Evolutionary conservation across 2,888 invertebrate species (phyloP), one percentile per base, ranked within the genome.

Genomic region (Agriopis leucophaearia): DNA sequence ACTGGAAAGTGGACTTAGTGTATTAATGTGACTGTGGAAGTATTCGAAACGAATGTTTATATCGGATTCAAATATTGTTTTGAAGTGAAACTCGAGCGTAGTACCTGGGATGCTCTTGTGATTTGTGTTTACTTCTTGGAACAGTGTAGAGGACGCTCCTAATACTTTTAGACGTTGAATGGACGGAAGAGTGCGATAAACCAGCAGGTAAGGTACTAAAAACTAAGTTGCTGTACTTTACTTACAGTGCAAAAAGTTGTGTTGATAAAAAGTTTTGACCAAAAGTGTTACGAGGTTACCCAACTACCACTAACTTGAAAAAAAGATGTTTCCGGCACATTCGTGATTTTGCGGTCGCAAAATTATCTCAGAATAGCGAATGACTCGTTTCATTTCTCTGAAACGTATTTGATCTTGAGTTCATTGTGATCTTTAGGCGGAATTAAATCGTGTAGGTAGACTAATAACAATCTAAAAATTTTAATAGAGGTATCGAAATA

Each of bases 71-170:
- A 80, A 83, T 88, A 85, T 90, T 94, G 93, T 94, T 94, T 93
- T 93, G 90, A 92, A 89, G 91, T 92, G 91, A 85, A 87, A 86
- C 83, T 83, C 78, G 80, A 83, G 87, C 89, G 89, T 89, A 89
- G 84, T 89, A 85, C 85, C 84, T 86, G 79, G 88, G 87, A 89
- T 90, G 88, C 87, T 90, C 85, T 83, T 88, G 84, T 91, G 88
- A 90, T 85, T 88, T 90, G 90, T 94, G 93, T 94, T 94, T 94
- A 92, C 92, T 90, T 93, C 91, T 84, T 87, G 84, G 77, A 84
- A 85, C 81, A 81, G 83, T 78, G 74, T 83, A 82, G 81, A 81
- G 88, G 88, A 88, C 88, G 89, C 88, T 85, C 68, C 76, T 75
- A 82, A 75, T 78, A 84, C 86, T 87, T 84, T 80, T 73, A 83